These are phyloP conservation scores for Epinotia brunnichana DNA, from an alignment of 2,888 invertebrate genomes.

Conservation along the genomic window DNA sequence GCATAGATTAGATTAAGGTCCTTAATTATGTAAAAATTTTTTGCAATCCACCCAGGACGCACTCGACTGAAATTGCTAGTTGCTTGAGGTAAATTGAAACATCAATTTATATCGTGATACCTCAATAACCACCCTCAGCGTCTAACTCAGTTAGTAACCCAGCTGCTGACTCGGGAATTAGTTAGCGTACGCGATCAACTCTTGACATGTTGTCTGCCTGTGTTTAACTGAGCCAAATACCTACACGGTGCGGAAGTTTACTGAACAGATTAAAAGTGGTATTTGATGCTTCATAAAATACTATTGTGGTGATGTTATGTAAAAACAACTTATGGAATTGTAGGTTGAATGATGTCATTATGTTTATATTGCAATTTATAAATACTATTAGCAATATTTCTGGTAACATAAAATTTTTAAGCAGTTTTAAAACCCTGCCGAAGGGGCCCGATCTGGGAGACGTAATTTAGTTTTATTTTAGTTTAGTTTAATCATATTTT, in stretches of 20 bases:
- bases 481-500: too few relatives aligned
- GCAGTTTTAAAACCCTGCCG: too few relatives aligned
- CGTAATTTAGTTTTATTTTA: too few relatives aligned
- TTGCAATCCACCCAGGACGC: too few relatives aligned
- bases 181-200: slow-evolving; percentile 9
- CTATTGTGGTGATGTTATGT: background rate
- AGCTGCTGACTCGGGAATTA: slow-evolving; percentile 9
- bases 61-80: background rate
- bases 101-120: background rate
- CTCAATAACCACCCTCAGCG: slow-evolving; percentile 2
- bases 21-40: too few relatives aligned
- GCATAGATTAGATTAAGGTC: too few relatives aligned
- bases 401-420: too few relatives aligned
- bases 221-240: background rate
- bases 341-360: too few relatives aligned
- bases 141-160: slow-evolving; percentile 18
- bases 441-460: too few relatives aligned
- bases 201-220: slow-evolving; percentile 11
- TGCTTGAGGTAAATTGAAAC: background rate
- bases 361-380: too few relatives aligned
- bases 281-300: background rate
- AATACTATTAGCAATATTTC: too few relatives aligned
- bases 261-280: background rate
- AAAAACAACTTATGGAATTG: too few relatives aligned
- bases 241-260: background rate